A percentile compares a stretch with the other conserved stretches of the same genome.
Conservation (phyloP, 2,888 invertebrate species). For the Siphlonurus alternatus region DNA sequence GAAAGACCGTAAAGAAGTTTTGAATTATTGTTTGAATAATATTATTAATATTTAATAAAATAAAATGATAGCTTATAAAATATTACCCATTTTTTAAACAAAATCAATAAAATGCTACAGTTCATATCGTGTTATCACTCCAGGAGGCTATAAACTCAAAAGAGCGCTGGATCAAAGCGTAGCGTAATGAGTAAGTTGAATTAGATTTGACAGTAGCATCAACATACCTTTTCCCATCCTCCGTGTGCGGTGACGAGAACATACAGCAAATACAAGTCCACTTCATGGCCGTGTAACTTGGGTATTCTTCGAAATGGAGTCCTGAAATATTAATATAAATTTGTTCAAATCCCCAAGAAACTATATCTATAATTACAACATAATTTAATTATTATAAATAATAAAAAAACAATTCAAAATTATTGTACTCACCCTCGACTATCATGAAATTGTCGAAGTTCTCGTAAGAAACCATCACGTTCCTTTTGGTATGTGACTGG, state of each 20-base stretch:
- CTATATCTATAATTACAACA: not conserved
- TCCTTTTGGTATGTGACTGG: slow-evolving; percentile 59
- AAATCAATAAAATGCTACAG: too few relatives aligned
- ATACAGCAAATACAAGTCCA: slow-evolving; percentile 86
- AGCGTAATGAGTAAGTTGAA: too few relatives aligned
- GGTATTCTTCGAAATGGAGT: slow-evolving; percentile 52
- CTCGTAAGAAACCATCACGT: slow-evolving; percentile 63
- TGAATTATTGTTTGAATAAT: too few relatives aligned
- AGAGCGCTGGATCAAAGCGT: too few relatives aligned
- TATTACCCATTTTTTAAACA: too few relatives aligned
- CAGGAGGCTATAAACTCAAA: too few relatives aligned
- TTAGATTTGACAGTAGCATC: not conserved
- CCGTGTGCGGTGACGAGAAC: slow-evolving; percentile 80
- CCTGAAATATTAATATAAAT: slow-evolving; percentile 26
- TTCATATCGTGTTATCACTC: too few relatives aligned
- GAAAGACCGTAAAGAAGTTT: too few relatives aligned
- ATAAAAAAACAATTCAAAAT: slow-evolving; percentile 1
- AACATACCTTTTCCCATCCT: slow-evolving; percentile 81
- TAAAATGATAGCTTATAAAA: too few relatives aligned
- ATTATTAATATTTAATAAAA: too few relatives aligned
- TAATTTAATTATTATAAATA: not conserved
- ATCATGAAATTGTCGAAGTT: slow-evolving; percentile 80
- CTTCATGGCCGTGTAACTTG: slow-evolving; percentile 71
- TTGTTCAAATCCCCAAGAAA: slow-evolving; percentile 12
- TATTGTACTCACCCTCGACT: slow-evolving; percentile 61